Percentiles rank a stretch among this genome's conserved stretches.
Evolutionary conservation across 2,797 vertebrate genomes (phyloP).

Genomic region (Chiroxiphia lanceolata): DNA sequence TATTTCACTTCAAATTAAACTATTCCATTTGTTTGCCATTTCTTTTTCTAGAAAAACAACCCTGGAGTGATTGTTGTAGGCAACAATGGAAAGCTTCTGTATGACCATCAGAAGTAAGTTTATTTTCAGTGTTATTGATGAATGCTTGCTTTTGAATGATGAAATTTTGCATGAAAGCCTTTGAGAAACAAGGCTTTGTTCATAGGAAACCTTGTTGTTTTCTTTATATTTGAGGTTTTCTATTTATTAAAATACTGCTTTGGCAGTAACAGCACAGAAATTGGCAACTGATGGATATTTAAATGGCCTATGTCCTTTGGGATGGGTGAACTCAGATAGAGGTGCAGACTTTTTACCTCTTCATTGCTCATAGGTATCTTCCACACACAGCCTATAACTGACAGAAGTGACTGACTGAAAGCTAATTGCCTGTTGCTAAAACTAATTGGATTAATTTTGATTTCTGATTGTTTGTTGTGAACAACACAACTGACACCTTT

Average conservation of each 20-base stretch:
- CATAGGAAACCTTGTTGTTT: background rate
- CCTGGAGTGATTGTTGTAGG: conserved; percentile 90
- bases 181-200: background rate
- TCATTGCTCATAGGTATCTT: background rate
- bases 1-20: background rate
- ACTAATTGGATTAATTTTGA: background rate
- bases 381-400: background rate
- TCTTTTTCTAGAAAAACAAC: conserved; percentile 92
- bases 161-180: background rate
- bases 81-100: conserved; percentile 93
- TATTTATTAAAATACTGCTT: background rate
- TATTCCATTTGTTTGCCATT: background rate
- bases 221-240: background rate
- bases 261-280: background rate
- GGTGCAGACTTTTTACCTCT: background rate
- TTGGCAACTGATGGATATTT: background rate
- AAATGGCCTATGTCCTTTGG: background rate
- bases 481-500: background rate
- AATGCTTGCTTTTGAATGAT: background rate
- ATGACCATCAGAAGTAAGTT: conserved; percentile 90
- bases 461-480: background rate
- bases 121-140: background rate
- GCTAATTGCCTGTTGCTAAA: background rate
- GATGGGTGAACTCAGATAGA: background rate
- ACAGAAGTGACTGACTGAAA: background rate